Evolutionary conservation across 1,140 invertebrate genomes (phyloP).

Genomic region (Reticulitermes speratus): DNA sequence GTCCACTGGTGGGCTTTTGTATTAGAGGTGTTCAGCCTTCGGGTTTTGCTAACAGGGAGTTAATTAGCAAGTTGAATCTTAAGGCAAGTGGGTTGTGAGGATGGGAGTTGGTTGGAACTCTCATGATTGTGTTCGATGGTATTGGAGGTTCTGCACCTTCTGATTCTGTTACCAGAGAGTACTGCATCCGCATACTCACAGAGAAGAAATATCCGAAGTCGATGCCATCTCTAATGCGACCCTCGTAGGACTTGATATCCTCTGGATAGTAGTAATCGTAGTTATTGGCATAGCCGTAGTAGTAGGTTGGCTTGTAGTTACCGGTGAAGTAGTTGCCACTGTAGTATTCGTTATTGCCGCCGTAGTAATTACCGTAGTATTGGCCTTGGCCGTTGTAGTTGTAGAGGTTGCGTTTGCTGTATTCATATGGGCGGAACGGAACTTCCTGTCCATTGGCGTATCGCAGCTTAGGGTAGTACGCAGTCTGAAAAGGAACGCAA

Average conservation of each 20-base stretch:
- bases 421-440: slow-evolving; percentile 43
- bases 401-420: background rate
- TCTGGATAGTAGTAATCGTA: slow-evolving; percentile 37
- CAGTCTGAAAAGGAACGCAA: slow-evolving; percentile 49
- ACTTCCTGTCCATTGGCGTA: slow-evolving; percentile 66
- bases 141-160: too few relatives aligned
- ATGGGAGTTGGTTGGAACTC: too few relatives aligned
- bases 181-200: slow-evolving; percentile 41
- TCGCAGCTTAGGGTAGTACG: slow-evolving; percentile 63
- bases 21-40: too few relatives aligned
- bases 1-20: too few relatives aligned
- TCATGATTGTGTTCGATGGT: too few relatives aligned
- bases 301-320: background rate
- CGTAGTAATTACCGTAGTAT: background rate
- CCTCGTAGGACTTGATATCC: slow-evolving; percentile 54
- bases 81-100: too few relatives aligned
- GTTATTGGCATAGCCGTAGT: slow-evolving; percentile 33
- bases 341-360: background rate
- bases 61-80: too few relatives aligned
- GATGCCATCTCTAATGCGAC: slow-evolving; percentile 61
- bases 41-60: too few relatives aligned
- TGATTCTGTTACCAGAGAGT: too few relatives aligned
- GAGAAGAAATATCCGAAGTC: slow-evolving; percentile 57
- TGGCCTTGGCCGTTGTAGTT: background rate
- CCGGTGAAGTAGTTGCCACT: background rate